phyloP scores from a whole-genome alignment of 2,888 invertebrate genomes.

The Amorpha juglandis region DNA sequence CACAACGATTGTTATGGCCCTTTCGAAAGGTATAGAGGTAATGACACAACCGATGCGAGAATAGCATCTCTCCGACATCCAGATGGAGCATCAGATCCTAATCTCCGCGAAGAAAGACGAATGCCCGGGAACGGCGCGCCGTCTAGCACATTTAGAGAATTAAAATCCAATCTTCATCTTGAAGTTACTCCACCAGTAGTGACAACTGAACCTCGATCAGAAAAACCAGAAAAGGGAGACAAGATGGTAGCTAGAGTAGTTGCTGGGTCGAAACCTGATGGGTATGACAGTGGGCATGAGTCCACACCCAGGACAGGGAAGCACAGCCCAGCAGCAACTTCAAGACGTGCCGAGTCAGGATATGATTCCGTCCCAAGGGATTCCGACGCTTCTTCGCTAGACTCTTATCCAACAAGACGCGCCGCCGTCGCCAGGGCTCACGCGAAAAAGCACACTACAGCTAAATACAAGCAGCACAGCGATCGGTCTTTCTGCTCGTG shows the following conservation, averaged over 20 bases:
- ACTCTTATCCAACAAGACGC: conserved; percentile 85
- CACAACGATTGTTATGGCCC: conserved; percentile 83
- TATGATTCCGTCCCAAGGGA: conserved; percentile 96
- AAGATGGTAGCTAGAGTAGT: conserved; percentile 87
- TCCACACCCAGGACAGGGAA: conserved; percentile 92
- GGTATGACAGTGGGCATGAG: conserved; percentile 93
- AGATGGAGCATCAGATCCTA: conserved; percentile 97
- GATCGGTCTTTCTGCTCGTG: conserved; percentile 90
- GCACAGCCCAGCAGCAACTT: conserved; percentile 91
- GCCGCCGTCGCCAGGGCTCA: conserved; percentile 80
- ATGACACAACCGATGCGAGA: conserved; percentile 81
- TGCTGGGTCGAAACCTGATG: conserved; percentile 88
- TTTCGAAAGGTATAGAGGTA: conserved; percentile 86
- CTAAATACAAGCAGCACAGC: conserved; percentile 88
- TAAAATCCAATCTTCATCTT: conserved; percentile 77
- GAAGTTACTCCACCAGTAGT: conserved; percentile 83
- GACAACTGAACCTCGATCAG: conserved; percentile 84
- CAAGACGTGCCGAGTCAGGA: conserved; percentile 93
- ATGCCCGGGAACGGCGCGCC: conserved; percentile 86
- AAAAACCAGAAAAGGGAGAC: conserved; percentile 86
- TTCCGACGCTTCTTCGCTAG: conserved; percentile 94
- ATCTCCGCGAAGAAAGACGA: conserved; percentile 89
- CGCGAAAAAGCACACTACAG: conserved; percentile 82
- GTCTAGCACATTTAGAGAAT: conserved; percentile 85
- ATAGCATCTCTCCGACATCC: conserved; percentile 92